These are phyloP conservation scores for Pseudotriccus pelzelni DNA, from an alignment of 2,797 vertebrate species.

Conservation along the genomic window DNA sequence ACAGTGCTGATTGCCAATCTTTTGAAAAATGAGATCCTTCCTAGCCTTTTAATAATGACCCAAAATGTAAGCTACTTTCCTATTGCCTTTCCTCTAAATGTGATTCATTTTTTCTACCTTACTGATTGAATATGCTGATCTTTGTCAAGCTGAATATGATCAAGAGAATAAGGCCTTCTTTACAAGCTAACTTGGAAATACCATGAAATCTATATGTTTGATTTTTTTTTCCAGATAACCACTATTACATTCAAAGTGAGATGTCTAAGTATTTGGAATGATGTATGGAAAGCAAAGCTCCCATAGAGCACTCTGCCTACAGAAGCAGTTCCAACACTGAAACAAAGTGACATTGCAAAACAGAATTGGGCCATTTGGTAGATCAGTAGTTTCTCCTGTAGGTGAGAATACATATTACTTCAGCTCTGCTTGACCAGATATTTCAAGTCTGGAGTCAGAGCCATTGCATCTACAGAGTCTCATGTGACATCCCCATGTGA, in stretches of 20 bases:
- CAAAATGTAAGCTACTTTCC: neutral
- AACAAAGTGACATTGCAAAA: neutral
- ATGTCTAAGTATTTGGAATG: neutral
- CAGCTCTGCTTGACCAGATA: neutral
- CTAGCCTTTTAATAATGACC: neutral
- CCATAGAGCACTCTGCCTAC: accelerated
- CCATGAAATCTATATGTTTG: neutral
- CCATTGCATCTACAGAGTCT: accelerated
- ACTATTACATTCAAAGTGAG: neutral
- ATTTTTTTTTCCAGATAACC: neutral
- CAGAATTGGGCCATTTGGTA: neutral
- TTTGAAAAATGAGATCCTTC: neutral
- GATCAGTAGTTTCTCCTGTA: neutral
- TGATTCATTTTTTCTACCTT: neutral
- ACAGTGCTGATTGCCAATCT: neutral
- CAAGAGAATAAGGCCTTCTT: neutral
- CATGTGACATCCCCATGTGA: neutral
- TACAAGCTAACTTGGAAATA: neutral
- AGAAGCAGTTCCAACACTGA: neutral
- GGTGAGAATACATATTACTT: neutral
- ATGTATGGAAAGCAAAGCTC: neutral
- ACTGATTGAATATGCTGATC: neutral
- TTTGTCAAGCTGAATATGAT: neutral
- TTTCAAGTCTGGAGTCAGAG: neutral
- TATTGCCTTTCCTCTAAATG: neutral